Percentiles rank a stretch among this genome's conserved stretches.
Evolutionary conservation across 2,888 invertebrate species (phyloP).

Genomic region (Idaea biselata): DNA sequence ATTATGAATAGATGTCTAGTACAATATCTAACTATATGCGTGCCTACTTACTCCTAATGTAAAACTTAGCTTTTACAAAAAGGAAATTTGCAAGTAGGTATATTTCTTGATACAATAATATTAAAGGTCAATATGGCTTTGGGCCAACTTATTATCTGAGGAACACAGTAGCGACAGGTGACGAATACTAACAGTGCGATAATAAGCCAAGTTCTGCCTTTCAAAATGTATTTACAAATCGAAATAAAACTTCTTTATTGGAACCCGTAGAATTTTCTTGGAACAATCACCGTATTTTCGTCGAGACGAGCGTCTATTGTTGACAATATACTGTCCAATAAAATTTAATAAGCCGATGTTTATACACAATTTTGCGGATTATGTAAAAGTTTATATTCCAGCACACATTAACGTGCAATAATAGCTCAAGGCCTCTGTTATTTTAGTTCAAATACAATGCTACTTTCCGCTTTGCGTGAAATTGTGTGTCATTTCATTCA

Average conservation of each 20-base stretch:
- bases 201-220: slow-evolving; percentile 6
- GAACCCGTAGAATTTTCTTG: neutral
- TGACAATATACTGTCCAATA: neutral
- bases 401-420: slow-evolving; percentile 73
- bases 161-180: slow-evolving; percentile 21
- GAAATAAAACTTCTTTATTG: neutral
- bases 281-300: neutral
- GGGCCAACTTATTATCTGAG: slow-evolving; percentile 23
- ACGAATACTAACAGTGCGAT: slow-evolving; percentile 16
- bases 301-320: neutral
- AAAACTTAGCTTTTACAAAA: too few relatives aligned
- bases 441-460: slow-evolving; percentile 47
- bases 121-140: slow-evolving; percentile 16
- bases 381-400: slow-evolving; percentile 1
- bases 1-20: neutral
- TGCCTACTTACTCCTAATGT: too few relatives aligned
- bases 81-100: neutral
- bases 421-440: slow-evolving; percentile 70
- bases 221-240: slow-evolving; percentile 12
- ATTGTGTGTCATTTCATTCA: slow-evolving; percentile 12
- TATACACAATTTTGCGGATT: neutral
- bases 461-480: slow-evolving; percentile 34
- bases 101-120: neutral
- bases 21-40: too few relatives aligned
- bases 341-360: neutral